Percentiles rank a stretch among this genome's conserved stretches.
These are phyloP conservation scores for Eubucco bourcierii DNA, from an alignment of 2,113 vertebrate genomes.

Conservation along the genomic window DNA sequence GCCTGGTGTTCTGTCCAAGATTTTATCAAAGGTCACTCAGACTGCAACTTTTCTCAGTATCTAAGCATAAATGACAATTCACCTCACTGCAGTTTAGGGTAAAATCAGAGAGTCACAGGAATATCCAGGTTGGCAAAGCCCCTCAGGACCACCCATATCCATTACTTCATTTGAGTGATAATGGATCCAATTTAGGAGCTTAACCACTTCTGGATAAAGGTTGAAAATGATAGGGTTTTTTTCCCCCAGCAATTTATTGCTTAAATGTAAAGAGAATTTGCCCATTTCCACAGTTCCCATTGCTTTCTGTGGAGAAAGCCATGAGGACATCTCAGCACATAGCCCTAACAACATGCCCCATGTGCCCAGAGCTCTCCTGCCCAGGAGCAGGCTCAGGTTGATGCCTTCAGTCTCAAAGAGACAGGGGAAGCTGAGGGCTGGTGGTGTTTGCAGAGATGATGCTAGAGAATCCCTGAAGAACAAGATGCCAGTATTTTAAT, in stretches of 20 bases:
- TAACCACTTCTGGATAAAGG: slow-evolving; percentile 5
- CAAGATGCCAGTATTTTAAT: not conserved
- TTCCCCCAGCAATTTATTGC: not conserved
- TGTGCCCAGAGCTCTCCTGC: not conserved
- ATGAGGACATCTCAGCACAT: not conserved
- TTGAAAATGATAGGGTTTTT: not conserved
- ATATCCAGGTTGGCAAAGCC: no score
- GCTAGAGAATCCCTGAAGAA: not conserved
- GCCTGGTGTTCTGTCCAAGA: not conserved
- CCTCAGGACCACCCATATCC: no score
- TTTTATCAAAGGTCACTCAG: not conserved
- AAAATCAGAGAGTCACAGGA: not conserved
- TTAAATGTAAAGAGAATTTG: not conserved
- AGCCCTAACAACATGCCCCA: rapidly evolving
- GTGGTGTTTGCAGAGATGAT: not conserved
- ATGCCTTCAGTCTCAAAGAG: not conserved
- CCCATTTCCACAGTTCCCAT: not conserved
- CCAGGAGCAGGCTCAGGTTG: rapidly evolving
- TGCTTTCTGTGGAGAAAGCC: not conserved
- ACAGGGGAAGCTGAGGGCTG: rapidly evolving
- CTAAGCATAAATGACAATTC: not conserved
- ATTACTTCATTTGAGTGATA: slow-evolving; percentile 65
- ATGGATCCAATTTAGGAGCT: slow-evolving; percentile 47
- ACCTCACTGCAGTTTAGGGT: not conserved
- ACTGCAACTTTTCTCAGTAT: not conserved